Evolutionary conservation across 1,140 invertebrate genomes (phyloP), one percentile per base, ranked within the genome.

Genomic region (Drosophila athabasca): DNA sequence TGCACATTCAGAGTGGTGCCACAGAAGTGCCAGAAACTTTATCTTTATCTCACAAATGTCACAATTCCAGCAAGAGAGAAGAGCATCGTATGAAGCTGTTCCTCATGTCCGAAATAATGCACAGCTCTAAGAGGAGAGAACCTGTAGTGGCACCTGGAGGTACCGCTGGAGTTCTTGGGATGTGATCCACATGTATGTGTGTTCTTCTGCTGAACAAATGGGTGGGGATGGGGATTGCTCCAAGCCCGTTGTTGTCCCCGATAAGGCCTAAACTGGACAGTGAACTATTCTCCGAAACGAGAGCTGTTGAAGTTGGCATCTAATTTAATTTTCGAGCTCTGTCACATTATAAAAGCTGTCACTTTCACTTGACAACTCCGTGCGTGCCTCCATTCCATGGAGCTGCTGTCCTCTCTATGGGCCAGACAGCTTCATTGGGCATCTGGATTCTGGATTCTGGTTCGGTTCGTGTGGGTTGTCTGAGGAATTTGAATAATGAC

Each of bases 401-500:
- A 52, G 44, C 49, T 22, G 45, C 46, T 61, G 58, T 62, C 69
- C 77, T 58, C 22, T 31, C 31, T 31, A 9, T 31, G 31, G 31
- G 46, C 68, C 57, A 57, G 74, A 82, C 79, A 82, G 74, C 77
- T 85, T 82, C 82, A 85, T 81, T 71, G 76, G 58, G 64, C 74
- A 70, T 31, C 31, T 26, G 24, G 24, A 26, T 26, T 31, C 31
- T 31, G 31, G 26, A 29, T 29, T 29, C 49, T 55, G 64, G 17
- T 19, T 19, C 17, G 17, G 5, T 75, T 64, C 59, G 66, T 73
- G 79, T 71, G 79, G 80, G 67, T 62, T 76, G 87, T 90, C 87
- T 84, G 67, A 83, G 62, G 88, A 84, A 88, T 90, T 90, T 90
- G 76, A 90, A 90, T 90, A 90, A 90, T 90, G 87, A 90, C 87